phyloP scores from a whole-genome alignment of 2,113 vertebrate species.

The Scatophagus argus region DNA sequence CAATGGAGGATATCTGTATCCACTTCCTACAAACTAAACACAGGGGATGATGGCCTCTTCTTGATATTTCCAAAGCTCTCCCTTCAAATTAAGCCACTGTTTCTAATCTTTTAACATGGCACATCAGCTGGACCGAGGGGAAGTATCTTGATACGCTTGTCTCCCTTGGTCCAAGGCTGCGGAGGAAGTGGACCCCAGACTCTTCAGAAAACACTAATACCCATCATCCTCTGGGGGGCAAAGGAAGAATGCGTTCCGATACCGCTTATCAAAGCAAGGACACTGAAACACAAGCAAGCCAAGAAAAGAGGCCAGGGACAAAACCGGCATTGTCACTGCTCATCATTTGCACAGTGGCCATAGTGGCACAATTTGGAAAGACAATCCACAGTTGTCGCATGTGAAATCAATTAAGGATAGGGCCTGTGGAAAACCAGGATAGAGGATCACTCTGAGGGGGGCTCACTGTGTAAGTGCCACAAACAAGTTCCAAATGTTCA shows the following conservation, averaged over 20 bases:
- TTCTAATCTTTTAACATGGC: constrained; percentile 77
- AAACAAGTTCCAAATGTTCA: constrained; percentile 15
- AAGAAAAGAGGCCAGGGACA: constrained; percentile 72
- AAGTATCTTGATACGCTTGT: constrained; percentile 65
- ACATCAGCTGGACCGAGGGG: constrained; percentile 62
- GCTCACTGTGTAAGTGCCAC: background rate
- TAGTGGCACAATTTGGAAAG: constrained; percentile 46
- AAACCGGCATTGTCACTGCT: constrained; percentile 56
- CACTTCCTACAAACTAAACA: constrained; percentile 76
- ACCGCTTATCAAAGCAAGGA: constrained; percentile 79
- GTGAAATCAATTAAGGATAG: constrained; percentile 80
- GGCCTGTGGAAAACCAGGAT: constrained; percentile 48
- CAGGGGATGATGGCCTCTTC: constrained; percentile 77
- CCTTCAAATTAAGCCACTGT: constrained; percentile 74
- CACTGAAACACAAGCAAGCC: constrained; percentile 71
- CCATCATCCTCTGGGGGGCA: constrained; percentile 62
- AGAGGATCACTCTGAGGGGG: constrained; percentile 25
- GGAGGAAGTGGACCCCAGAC: constrained; percentile 74
- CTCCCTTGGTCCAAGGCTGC: constrained; percentile 52
- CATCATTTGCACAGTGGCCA: constrained; percentile 54
- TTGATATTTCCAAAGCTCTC: constrained; percentile 78
- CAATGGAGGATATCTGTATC: constrained; percentile 69
- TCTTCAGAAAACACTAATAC: constrained; percentile 79
- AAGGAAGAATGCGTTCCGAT: constrained; percentile 62
- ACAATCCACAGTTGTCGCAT: constrained; percentile 62